Evolutionary conservation across 2,888 invertebrate genomes (phyloP).

Genomic region (Agonum fuliginosum): DNA sequence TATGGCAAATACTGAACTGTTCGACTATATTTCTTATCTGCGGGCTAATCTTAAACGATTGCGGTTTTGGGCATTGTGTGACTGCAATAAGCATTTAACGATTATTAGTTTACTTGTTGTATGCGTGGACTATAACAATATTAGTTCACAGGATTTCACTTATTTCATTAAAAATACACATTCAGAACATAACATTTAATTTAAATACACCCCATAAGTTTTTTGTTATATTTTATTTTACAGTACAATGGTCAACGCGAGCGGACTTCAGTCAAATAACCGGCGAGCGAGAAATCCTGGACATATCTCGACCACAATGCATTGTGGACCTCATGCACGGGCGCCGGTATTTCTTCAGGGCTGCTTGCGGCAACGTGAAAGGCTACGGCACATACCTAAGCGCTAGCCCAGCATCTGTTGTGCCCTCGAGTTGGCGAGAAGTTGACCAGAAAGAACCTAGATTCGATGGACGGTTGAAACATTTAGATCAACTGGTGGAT

Average conservation of each 20-base stretch:
- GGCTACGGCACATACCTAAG: conserved; percentile 88
- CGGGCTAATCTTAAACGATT: too few species aligned
- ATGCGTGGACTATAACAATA: too few species aligned
- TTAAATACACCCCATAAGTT: too few species aligned
- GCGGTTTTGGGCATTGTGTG: too few species aligned
- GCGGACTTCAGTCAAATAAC: conserved; percentile 89
- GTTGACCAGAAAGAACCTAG: conserved; percentile 82
- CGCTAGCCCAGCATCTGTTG: conserved; percentile 88
- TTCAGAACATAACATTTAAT: too few species aligned
- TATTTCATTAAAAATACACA: too few species aligned
- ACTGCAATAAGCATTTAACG: too few species aligned
- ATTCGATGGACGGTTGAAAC: conserved; percentile 81
- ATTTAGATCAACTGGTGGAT: conserved; percentile 84
- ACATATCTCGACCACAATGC: conserved; percentile 79
- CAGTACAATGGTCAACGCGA: conserved; percentile 95
- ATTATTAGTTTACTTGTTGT: too few species aligned
- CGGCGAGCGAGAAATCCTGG: conserved; percentile 85
- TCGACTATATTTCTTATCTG: too few species aligned
- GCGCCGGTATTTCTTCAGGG: conserved; percentile 90
- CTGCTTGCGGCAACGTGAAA: conserved; percentile 93
- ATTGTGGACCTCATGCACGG: conserved; percentile 87
- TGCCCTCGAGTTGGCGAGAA: conserved; percentile 96
- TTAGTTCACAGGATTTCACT: too few species aligned
- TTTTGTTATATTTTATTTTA: conserved; percentile 61
- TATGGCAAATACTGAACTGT: too few species aligned